phyloP scores from a whole-genome alignment of 2,888 invertebrate species.

The Lamellibrachia columna region DNA sequence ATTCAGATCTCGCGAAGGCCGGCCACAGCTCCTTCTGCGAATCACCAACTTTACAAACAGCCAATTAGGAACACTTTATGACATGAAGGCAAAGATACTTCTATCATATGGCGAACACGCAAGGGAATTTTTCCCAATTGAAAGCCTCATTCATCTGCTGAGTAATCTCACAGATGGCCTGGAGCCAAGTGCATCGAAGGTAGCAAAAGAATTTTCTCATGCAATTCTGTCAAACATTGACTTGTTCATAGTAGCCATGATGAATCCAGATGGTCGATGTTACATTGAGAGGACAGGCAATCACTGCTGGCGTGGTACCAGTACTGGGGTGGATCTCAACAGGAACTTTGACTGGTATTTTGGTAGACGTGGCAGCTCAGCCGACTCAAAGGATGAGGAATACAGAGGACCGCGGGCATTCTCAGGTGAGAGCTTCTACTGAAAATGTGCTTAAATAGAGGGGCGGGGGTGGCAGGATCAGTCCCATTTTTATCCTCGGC shows the following conservation, averaged over 20 bases:
- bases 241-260: conserved; percentile 54
- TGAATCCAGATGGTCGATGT: conserved; percentile 61
- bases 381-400: conserved; percentile 55
- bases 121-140: conserved; percentile 61
- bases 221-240: conserved; percentile 52
- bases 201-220: conserved; percentile 40
- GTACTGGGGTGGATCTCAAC: conserved; percentile 61
- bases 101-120: conserved; percentile 63
- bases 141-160: conserved; percentile 54
- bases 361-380: conserved; percentile 59
- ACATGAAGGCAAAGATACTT: conserved; percentile 49
- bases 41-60: conserved; percentile 53
- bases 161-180: conserved; percentile 50
- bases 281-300: conserved; percentile 54
- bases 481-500: too few species aligned
- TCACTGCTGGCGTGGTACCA: conserved; percentile 63
- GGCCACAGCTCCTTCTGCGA: conserved; percentile 50
- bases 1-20: conserved; percentile 47
- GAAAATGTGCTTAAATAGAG: too few species aligned
- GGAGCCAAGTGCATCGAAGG: conserved; percentile 22
- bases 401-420: conserved; percentile 54
- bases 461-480: too few species aligned
- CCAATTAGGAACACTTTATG: background rate
- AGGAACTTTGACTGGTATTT: conserved; percentile 64
- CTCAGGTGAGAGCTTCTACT: conserved; percentile 47